A percentile compares a stretch with the other conserved stretches of the same genome.
These are phyloP conservation scores for Regulus satrapa DNA, from an alignment of 2,113 vertebrate genomes.

Conservation along the genomic window DNA sequence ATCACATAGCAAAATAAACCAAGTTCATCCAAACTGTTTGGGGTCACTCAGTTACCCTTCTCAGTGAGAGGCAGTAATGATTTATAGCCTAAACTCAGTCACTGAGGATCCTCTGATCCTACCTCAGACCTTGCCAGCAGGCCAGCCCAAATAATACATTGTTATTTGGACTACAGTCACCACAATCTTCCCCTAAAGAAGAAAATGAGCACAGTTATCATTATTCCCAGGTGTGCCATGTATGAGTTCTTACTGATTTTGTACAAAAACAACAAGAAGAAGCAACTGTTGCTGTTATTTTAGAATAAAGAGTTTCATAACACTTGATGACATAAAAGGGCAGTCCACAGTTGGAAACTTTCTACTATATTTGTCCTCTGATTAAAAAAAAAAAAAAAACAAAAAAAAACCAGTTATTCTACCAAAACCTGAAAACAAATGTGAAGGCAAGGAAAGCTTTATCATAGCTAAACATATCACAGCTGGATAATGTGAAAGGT, in stretches of 20 bases:
- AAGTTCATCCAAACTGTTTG: neutral
- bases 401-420: neutral
- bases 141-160: neutral
- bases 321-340: neutral
- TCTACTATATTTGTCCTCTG: neutral
- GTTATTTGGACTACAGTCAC: neutral
- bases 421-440: neutral
- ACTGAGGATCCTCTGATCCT: neutral
- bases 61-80: neutral
- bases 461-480: neutral
- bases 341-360: neutral
- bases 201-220: neutral
- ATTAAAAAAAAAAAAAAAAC: neutral
- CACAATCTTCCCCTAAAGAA: neutral
- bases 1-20: neutral
- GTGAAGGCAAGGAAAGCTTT: neutral
- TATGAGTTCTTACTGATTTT: neutral
- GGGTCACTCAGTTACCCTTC: neutral
- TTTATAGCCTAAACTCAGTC: neutral
- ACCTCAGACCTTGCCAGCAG: neutral
- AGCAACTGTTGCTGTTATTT: neutral
- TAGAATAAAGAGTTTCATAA: neutral
- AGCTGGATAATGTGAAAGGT: neutral
- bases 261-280: neutral
- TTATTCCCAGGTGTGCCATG: neutral